Conservation (phyloP, 2,888 invertebrate species). For the Agrilus mali region DNA sequence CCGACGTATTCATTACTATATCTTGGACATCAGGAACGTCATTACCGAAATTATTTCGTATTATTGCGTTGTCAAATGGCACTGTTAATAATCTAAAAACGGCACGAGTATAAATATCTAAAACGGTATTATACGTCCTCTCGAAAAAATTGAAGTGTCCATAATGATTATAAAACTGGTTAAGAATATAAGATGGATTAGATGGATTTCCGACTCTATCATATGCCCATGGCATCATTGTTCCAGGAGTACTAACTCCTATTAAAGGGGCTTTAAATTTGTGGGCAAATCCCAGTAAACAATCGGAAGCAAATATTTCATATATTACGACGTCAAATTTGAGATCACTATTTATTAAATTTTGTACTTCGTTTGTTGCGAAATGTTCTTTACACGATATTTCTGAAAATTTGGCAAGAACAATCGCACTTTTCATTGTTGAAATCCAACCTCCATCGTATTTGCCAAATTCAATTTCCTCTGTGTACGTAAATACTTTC, state of each 20-base stretch:
- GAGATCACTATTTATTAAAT: constrained; percentile 30
- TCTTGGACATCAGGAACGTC: constrained; percentile 35
- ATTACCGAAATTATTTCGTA: constrained; percentile 30
- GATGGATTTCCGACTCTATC: constrained; percentile 37
- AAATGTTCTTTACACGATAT: constrained; percentile 10
- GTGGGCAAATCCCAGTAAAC: constrained; percentile 50
- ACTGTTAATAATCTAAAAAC: constrained; percentile 28
- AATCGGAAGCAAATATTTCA: constrained; percentile 59
- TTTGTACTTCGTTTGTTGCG: constrained; percentile 26
- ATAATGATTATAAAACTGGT: constrained; percentile 31
- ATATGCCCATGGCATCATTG: constrained; percentile 37
- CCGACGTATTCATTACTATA: constrained; percentile 32
- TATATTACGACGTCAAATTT: constrained; percentile 52
- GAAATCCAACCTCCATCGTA: not conserved
- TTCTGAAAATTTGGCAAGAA: constrained; percentile 2
- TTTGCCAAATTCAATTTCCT: constrained; percentile 5
- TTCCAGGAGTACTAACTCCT: constrained; percentile 40
- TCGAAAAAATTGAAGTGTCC: constrained; percentile 27
- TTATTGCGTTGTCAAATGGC: constrained; percentile 40
- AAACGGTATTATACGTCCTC: constrained; percentile 33
- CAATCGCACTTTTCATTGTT: not conserved
- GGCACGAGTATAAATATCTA: constrained; percentile 2
- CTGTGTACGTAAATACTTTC: constrained; percentile 4
- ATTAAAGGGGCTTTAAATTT: constrained; percentile 47
- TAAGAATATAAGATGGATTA: constrained; percentile 37